Conservation (phyloP, 2,113 vertebrate species). For the Cyrtonyx montezumae region DNA sequence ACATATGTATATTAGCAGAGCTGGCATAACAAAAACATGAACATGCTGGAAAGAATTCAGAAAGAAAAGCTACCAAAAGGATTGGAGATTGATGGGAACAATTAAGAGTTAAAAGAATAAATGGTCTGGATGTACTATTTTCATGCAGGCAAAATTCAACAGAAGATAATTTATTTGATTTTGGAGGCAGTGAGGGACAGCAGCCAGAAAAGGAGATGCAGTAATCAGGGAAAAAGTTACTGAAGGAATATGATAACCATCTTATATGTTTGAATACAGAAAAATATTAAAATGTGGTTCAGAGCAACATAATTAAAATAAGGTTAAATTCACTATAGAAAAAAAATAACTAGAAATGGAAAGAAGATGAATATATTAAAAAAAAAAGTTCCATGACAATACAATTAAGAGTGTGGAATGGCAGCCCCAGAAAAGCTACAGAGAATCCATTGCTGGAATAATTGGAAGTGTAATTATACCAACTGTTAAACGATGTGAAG, state of each 20-base stretch:
- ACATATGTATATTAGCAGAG: not conserved
- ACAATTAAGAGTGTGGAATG: not conserved
- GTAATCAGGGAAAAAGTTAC: not conserved
- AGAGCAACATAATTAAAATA: not conserved
- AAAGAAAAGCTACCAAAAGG: not conserved
- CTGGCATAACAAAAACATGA: not conserved
- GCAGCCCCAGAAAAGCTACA: not conserved
- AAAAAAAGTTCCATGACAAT: not conserved
- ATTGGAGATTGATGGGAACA: not conserved
- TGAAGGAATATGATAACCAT: not conserved
- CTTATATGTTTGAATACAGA: not conserved
- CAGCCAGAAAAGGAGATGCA: not conserved
- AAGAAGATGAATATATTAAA: not conserved
- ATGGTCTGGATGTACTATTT: slow-evolving; percentile 13
- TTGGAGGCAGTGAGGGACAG: not conserved
- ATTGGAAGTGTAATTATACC: not conserved
- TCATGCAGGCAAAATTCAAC: not conserved
- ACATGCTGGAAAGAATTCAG: not conserved
- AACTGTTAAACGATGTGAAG: not conserved
- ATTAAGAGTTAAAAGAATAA: slow-evolving; percentile 48
- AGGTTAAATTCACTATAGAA: not conserved
- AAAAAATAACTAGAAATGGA: not conserved
- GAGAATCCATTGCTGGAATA: not conserved
- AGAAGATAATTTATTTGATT: slow-evolving; percentile 2
- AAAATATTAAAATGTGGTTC: not conserved